phyloP scores from a whole-genome alignment of 2,113 vertebrate genomes.

The Alouatta palliata region DNA sequence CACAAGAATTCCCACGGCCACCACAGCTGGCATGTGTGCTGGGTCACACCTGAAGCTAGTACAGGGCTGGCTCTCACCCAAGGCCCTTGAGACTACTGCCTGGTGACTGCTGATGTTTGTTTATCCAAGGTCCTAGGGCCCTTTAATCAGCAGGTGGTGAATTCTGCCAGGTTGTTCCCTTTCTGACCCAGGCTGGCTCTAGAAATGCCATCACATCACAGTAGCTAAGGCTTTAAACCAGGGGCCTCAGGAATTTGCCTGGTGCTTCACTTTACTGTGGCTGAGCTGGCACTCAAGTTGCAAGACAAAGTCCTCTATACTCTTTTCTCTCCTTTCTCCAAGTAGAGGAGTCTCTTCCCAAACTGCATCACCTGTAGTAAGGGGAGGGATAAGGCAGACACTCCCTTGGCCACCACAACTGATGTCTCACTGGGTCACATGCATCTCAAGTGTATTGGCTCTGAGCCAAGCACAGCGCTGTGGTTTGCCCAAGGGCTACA shows the following conservation, averaged over 20 bases:
- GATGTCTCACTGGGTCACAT: neutral
- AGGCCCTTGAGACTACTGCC: neutral
- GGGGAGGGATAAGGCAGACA: neutral
- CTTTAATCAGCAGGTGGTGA: neutral
- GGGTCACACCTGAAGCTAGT: neutral
- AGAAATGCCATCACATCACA: neutral
- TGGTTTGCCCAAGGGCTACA: neutral
- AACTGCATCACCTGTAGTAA: neutral
- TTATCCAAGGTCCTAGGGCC: neutral
- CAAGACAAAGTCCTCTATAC: neutral
- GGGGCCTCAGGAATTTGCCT: neutral
- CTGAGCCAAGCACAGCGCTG: neutral
- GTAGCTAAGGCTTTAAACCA: neutral
- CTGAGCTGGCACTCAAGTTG: neutral
- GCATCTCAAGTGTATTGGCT: neutral
- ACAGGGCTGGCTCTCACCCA: no score
- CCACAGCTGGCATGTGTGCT: neutral
- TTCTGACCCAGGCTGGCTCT: neutral
- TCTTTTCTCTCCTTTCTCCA: neutral
- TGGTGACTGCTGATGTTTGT: neutral
- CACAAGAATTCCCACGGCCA: neutral
- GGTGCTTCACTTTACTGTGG: neutral
- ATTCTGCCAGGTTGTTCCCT: neutral
- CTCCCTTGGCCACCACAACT: neutral
- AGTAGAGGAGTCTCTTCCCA: neutral